Evolutionary conservation across 2,888 invertebrate genomes (phyloP), one percentile per base, ranked within the genome.

Genomic region (Euproctis similis): DNA sequence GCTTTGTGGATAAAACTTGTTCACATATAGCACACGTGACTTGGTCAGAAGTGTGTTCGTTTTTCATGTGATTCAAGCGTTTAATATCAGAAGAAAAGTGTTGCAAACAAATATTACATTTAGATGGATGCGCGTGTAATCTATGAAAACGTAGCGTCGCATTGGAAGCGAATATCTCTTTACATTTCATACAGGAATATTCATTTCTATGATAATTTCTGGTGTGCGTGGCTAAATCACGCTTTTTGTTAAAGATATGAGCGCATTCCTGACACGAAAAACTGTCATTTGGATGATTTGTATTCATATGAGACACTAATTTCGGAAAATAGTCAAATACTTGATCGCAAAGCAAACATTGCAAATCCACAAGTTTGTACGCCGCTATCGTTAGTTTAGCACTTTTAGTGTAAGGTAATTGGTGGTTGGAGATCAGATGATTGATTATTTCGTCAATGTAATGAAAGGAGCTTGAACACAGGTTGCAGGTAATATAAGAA

Each of bases 31-130:
- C 66, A 30, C 80, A 80, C 47, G 62, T 45, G 0, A 36, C 46
- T 2, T 58, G 59, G 4, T 52, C 41, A 4, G 46, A 38, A 0
- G 52, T 47, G 30, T 78, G 80, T 3, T 70, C 60, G 1, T 32
- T 31, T 42, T 74, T 76, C 55, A 76, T 68, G 38, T 81, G 80
- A 9, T 56, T 55, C 12, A 75, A 37, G 11, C 70, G 58, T 34
- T 64, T 62, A 3, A 43, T 49, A 4, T 61, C 46, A 0, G 70
- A 62, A 0, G 68, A 40, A 38, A 77, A 80, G 0, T 57, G 56
- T 37, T 57, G 47, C 4, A 71, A 71, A 31, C 78, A 80, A 6
- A 80, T 42, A 28, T 73, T 77, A 36, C 80, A 80, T 2, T 56
- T 53, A 0, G 73, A 74, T 0, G 57, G 30, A 28, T 80, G 80